A percentile compares a stretch with the other conserved stretches of the same genome.
phyloP scores from a whole-genome alignment of 2,888 invertebrate species.

The Octodonta nipae region DNA sequence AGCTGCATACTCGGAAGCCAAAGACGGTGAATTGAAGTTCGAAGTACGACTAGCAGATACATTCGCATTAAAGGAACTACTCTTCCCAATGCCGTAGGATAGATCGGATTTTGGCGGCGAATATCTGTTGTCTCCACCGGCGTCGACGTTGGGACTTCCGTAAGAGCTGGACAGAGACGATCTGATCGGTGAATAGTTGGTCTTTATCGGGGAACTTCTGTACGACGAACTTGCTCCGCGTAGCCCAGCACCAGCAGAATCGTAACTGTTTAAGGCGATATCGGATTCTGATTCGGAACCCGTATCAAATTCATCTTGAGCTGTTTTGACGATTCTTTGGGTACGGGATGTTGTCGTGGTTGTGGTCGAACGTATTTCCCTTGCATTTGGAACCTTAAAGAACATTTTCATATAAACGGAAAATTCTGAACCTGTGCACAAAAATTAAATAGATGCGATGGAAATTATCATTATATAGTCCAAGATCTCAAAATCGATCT shows the following conservation, averaged over 20 bases:
- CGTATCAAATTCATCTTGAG: constrained; percentile 50
- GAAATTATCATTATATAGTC: too few relatives aligned
- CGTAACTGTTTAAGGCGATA: constrained; percentile 26
- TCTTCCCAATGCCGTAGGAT: constrained; percentile 22
- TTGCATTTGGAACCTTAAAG: too few relatives aligned
- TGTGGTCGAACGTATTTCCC: too few relatives aligned
- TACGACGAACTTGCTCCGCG: constrained; percentile 8
- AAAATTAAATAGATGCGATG: too few relatives aligned
- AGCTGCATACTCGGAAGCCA: constrained; percentile 32
- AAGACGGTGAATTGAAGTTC: constrained; percentile 24
- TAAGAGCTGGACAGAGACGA: constrained; percentile 35
- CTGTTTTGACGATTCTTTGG: constrained; percentile 36
- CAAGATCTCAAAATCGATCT: too few relatives aligned
- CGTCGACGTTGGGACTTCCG: constrained; percentile 17
- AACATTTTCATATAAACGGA: too few relatives aligned
- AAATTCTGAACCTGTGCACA: too few relatives aligned
- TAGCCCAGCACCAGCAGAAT: constrained; percentile 6
- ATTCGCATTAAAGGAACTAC: constrained; percentile 21
- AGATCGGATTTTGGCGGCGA: constrained; percentile 32
- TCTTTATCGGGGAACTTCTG: constrained; percentile 17
- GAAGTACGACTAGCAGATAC: constrained; percentile 33
- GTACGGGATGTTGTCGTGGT: constrained; percentile 42
- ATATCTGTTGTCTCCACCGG: constrained; percentile 18
- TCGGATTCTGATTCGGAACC: constrained; percentile 60
- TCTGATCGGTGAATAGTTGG: constrained; percentile 37